Evolutionary conservation across 2,797 vertebrate genomes (phyloP).

Genomic region (Somateria mollissima): DNA sequence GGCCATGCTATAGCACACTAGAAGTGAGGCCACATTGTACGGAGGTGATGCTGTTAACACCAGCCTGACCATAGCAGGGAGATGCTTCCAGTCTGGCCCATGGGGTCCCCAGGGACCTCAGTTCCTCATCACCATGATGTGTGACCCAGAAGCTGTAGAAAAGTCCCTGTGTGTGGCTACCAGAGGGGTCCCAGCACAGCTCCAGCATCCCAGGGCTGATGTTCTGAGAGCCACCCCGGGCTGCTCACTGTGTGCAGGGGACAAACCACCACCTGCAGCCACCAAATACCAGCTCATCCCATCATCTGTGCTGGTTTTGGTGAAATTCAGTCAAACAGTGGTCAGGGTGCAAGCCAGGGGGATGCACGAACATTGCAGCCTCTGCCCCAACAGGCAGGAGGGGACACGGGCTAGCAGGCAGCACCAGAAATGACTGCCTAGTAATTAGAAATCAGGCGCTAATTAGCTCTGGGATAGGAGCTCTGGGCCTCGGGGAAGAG

Average conservation of each 20-base stretch:
- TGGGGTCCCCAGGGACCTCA: background rate
- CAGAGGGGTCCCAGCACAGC: rapidly evolving
- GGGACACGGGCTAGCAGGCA: background rate
- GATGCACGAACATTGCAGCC: background rate
- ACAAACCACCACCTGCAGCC: background rate
- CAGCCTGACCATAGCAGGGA: rapidly evolving
- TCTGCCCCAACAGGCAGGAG: too few relatives aligned
- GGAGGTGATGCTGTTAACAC: background rate
- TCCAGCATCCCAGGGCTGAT: rapidly evolving
- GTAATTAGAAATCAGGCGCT: background rate
- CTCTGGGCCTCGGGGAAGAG: rapidly evolving
- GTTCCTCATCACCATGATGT: background rate
- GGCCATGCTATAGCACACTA: rapidly evolving
- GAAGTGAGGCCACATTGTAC: rapidly evolving
- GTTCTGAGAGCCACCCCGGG: background rate
- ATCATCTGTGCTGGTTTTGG: rapidly evolving
- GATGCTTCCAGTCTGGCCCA: background rate
- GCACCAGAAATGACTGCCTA: background rate
- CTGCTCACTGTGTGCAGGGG: rapidly evolving
- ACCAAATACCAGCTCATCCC: background rate
- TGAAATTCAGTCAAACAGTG: background rate
- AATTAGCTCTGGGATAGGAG: background rate
- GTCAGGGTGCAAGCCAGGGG: background rate
- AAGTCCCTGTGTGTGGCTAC: rapidly evolving
- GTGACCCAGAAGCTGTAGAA: background rate